phyloP scores from a whole-genome alignment of 2,113 vertebrate genomes.

The Rhineura floridana region DNA sequence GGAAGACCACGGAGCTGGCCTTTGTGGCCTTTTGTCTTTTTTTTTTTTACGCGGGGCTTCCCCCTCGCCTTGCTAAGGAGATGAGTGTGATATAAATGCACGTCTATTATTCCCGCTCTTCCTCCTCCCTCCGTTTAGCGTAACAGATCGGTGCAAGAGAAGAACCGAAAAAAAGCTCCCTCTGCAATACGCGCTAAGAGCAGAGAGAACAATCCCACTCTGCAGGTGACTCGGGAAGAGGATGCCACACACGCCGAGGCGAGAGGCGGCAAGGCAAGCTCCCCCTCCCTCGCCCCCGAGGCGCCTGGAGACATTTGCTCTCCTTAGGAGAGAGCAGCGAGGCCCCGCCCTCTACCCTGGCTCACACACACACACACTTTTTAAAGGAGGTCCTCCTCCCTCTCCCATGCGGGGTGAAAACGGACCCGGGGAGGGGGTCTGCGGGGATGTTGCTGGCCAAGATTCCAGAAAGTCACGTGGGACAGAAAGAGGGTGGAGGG shows the following conservation, averaged over 20 bases:
- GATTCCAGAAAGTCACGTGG: conserved; percentile 82
- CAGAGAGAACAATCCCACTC: neutral
- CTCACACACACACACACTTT: neutral
- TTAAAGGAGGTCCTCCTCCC: neutral
- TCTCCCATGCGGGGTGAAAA: conserved; percentile 40
- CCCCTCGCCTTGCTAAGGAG: neutral
- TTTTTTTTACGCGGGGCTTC: neutral
- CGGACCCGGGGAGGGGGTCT: conserved; percentile 49
- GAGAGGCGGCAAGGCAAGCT: neutral
- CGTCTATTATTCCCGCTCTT: fast-evolving
- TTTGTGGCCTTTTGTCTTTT: no score
- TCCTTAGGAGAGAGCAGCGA: neutral
- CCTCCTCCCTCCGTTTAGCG: neutral
- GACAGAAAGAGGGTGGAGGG: neutral
- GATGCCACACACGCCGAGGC: neutral
- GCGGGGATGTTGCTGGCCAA: conserved; percentile 45
- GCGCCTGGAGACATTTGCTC: neutral
- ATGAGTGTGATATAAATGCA: no score
- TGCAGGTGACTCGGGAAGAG: neutral
- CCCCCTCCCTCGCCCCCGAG: neutral
- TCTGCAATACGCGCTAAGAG: neutral
- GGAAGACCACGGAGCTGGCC: neutral
- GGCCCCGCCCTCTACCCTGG: neutral
- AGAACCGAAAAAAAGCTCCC: neutral
- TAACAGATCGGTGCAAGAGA: neutral